Conservation (phyloP, 2,888 invertebrate species). For the Cremastobaeus sp. region DNA sequence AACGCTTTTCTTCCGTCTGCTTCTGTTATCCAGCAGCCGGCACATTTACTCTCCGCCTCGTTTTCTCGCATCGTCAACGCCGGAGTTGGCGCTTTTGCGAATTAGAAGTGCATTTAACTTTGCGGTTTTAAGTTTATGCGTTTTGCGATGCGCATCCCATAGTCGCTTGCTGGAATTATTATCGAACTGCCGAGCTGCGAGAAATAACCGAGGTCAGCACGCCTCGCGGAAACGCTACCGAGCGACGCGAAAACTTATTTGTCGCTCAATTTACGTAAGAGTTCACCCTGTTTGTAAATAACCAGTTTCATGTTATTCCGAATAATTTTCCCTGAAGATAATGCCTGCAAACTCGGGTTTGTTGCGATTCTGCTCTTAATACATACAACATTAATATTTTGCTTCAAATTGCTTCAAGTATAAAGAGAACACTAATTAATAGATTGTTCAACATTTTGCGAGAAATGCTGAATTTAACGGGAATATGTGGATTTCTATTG, state of each 20-base stretch:
- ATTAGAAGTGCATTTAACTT: constrained; percentile 68
- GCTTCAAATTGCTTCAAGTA: too few species aligned
- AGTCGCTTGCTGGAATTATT: constrained; percentile 51
- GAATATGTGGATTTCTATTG: too few species aligned
- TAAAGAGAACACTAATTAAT: too few species aligned
- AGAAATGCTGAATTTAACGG: too few species aligned
- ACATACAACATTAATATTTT: too few species aligned
- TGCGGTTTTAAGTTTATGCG: constrained; percentile 66
- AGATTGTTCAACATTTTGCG: too few species aligned
- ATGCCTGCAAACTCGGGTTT: too few species aligned
- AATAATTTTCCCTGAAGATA: constrained; percentile 21
- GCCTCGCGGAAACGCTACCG: constrained; percentile 20
- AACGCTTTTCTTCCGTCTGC: constrained; percentile 12
- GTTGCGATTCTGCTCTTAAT: too few species aligned
- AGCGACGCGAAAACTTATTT: constrained; percentile 32
- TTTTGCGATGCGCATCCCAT: constrained; percentile 53
- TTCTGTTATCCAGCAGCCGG: constrained; percentile 38
- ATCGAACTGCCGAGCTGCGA: constrained; percentile 49
- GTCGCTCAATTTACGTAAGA: constrained; percentile 48
- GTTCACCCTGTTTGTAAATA: constrained; percentile 30
- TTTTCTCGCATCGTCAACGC: constrained; percentile 46
- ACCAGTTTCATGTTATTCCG: constrained; percentile 2
- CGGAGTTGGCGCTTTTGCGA: constrained; percentile 62
- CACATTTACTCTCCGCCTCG: constrained; percentile 22
- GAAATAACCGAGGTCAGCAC: constrained; percentile 48